Evolutionary conservation across 2,113 vertebrate genomes (phyloP).

Genomic region (Riparia riparia): DNA sequence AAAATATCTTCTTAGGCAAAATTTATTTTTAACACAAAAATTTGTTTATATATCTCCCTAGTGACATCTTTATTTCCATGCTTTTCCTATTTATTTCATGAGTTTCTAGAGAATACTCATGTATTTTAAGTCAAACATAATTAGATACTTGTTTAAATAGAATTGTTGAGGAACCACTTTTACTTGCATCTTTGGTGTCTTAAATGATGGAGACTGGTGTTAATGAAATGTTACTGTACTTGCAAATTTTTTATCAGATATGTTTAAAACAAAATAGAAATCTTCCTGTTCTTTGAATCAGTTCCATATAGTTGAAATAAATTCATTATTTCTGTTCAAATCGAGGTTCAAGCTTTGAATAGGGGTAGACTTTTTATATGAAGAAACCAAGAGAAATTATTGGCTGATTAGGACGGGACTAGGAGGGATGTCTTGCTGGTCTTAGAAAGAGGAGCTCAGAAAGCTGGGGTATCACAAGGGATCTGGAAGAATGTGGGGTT

Average conservation of each 20-base stretch:
- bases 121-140: neutral
- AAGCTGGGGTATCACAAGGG: neutral
- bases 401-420: neutral
- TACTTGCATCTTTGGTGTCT: neutral
- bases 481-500: neutral
- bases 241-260: neutral
- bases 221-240: neutral
- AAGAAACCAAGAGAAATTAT: neutral
- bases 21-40: neutral
- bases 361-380: neutral
- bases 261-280: neutral
- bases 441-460: neutral
- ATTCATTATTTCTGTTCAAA: neutral
- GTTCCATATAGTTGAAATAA: neutral
- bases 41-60: neutral
- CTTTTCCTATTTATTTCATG: neutral
- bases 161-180: neutral
- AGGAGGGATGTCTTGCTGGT: neutral
- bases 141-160: neutral
- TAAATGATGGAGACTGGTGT: neutral
- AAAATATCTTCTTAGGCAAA: neutral
- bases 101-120: neutral
- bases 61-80: neutral
- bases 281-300: neutral
- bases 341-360: neutral